These are phyloP conservation scores for Lithobates sylvaticus DNA, from an alignment of 2,797 vertebrate species.

Conservation along the genomic window DNA sequence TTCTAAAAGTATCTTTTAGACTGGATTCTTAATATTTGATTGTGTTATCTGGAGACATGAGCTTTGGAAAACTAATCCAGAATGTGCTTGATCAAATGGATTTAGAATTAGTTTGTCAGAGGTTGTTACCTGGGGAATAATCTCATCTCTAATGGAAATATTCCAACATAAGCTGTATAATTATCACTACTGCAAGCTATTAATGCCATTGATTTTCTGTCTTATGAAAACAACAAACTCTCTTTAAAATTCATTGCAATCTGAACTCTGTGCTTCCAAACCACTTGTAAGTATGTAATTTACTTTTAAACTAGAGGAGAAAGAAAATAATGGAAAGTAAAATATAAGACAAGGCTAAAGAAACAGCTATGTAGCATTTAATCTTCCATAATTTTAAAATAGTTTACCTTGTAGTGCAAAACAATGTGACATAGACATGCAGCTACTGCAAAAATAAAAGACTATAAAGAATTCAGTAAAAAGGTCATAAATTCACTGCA, in stretches of 20 bases:
- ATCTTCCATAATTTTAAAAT: background rate
- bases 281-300: background rate
- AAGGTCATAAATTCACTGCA: too few relatives aligned
- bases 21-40: constrained; percentile 76
- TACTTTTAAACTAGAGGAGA: background rate
- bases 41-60: constrained; percentile 61
- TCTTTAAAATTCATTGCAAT: constrained; percentile 43
- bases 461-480: too few relatives aligned
- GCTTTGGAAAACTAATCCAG: constrained; percentile 60
- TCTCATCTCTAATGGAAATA: constrained; percentile 61
- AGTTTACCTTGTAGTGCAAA: background rate
- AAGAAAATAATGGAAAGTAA: background rate
- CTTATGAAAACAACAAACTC: constrained; percentile 66
- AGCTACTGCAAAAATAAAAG: too few relatives aligned
- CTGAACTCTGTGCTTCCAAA: constrained; percentile 29
- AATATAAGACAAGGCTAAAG: background rate
- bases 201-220: constrained; percentile 75
- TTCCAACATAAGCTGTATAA: constrained; percentile 64
- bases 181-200: constrained; percentile 71
- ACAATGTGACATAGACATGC: background rate
- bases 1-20: constrained; percentile 74
- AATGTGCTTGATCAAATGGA: constrained; percentile 62
- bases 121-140: constrained; percentile 63
- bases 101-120: constrained; percentile 65
- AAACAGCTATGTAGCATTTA: background rate